Evolutionary conservation across 2,113 vertebrate genomes (phyloP).

Genomic region (Pseudopipra pipra): DNA sequence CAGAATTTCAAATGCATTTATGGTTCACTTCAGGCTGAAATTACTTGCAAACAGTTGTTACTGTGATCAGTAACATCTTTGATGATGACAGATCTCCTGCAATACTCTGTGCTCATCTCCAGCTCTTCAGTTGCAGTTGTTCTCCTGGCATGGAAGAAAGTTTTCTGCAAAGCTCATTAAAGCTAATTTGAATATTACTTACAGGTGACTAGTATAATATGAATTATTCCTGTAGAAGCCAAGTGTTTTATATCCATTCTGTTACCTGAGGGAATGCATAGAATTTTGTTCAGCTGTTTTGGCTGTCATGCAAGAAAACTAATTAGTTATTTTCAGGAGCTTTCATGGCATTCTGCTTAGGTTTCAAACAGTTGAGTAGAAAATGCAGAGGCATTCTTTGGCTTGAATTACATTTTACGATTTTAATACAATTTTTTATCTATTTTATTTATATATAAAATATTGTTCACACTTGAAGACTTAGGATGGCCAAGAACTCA

Average conservation of each 20-base stretch:
- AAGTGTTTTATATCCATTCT: background rate
- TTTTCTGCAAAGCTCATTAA: background rate
- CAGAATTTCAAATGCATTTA: background rate
- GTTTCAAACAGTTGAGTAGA: background rate
- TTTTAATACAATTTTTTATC: background rate
- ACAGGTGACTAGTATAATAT: background rate
- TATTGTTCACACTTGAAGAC: background rate
- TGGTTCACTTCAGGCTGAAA: constrained; percentile 3
- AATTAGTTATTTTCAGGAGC: background rate
- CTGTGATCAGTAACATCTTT: background rate
- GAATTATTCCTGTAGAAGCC: background rate
- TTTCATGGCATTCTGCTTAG: background rate
- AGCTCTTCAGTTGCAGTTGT: background rate
- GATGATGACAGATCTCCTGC: background rate
- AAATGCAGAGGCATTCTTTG: background rate
- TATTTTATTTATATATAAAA: background rate
- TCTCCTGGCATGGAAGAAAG: background rate
- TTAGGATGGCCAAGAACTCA: background rate
- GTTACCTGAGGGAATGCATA: background rate
- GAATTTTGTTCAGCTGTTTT: constrained; percentile 6
- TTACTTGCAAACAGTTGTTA: background rate
- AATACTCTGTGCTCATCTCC: background rate
- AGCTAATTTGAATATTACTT: background rate
- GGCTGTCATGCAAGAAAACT: background rate
- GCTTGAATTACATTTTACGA: background rate